Conservation (phyloP, 1,140 invertebrate genomes). For the Acromyrmex heyeri region DNA sequence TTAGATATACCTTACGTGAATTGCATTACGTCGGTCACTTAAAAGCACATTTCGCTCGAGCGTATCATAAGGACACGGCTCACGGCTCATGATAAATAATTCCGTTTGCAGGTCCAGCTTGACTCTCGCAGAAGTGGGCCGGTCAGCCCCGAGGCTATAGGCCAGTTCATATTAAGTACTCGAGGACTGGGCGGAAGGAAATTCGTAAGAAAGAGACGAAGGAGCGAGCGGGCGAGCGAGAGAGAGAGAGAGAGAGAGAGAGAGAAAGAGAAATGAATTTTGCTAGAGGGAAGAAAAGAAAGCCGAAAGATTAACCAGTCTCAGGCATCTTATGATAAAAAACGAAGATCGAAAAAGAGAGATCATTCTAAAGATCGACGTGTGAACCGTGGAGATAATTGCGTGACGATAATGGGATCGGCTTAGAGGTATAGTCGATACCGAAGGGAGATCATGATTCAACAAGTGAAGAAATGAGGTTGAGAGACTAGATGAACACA, state of each 20-base stretch:
- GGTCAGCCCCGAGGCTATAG: slow-evolving; percentile 69
- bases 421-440: background rate
- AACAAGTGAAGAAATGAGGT: slow-evolving; percentile 40
- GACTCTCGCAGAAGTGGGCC: slow-evolving; percentile 66
- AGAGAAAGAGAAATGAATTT: background rate
- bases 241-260: background rate
- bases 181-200: slow-evolving; percentile 40
- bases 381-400: background rate
- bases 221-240: background rate
- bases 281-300: slow-evolving; percentile 45
- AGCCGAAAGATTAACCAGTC: slow-evolving; percentile 33
- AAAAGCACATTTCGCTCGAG: slow-evolving; percentile 11
- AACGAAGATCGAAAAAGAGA: background rate
- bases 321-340: background rate
- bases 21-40: background rate
- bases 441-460: background rate
- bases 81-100: slow-evolving; percentile 51
- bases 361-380: background rate
- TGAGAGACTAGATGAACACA: background rate
- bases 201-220: slow-evolving; percentile 11
- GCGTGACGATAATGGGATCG: slow-evolving; percentile 22
- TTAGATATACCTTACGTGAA: background rate
- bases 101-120: slow-evolving; percentile 53
- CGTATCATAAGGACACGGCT: background rate
- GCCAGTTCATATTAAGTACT: slow-evolving; percentile 65